Conservation (phyloP, 2,888 invertebrate genomes). For the Oxycera nigricornis region DNA sequence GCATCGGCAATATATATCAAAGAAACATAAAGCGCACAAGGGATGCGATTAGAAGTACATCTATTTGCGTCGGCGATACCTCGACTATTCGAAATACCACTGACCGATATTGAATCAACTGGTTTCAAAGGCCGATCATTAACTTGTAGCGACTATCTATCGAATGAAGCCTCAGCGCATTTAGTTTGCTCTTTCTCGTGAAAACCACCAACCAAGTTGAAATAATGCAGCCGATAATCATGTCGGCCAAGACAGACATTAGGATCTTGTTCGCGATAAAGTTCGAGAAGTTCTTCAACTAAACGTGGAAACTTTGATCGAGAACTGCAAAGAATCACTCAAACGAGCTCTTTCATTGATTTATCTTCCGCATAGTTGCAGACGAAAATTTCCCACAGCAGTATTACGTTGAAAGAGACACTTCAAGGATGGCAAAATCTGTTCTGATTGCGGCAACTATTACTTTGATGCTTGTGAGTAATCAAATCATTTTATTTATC, state of each 20-base stretch:
- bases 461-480: conserved; percentile 43
- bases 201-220: neutral
- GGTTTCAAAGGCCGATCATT: neutral
- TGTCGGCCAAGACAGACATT: neutral
- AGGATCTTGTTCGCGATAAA: neutral
- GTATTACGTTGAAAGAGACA: conserved; percentile 27
- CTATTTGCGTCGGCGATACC: neutral
- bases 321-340: neutral
- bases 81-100: neutral
- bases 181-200: neutral
- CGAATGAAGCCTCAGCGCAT: neutral
- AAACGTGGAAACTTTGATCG: neutral
- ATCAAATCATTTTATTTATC: conserved; percentile 4
- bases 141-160: neutral
- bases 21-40: no score
- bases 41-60: no score
- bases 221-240: conserved; percentile 3
- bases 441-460: conserved; percentile 36
- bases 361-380: conserved; percentile 26
- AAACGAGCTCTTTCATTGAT: neutral
- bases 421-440: conserved; percentile 44
- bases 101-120: neutral
- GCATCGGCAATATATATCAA: neutral
- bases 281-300: neutral
- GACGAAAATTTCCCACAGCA: conserved; percentile 4